Conservation (phyloP, 37 sponge, comb jelly and placozoan genomes). For the Oscarella lobularis region DNA sequence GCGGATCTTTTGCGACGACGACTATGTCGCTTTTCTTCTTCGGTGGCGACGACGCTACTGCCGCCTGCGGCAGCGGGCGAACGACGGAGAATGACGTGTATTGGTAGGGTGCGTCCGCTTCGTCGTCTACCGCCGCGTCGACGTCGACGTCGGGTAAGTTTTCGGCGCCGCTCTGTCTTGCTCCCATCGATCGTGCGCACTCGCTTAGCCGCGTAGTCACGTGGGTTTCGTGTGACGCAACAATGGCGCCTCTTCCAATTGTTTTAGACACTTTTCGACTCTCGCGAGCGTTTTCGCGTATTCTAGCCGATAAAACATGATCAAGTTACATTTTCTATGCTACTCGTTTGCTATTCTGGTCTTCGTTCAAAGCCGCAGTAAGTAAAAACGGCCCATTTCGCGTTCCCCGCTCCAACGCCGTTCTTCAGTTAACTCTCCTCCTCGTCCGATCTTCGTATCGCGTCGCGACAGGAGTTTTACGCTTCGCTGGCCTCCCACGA, state of each 20-base stretch:
- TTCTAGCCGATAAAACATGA: background rate
- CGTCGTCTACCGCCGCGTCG: background rate
- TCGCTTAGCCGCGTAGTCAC: too few species aligned
- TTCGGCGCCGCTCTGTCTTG: slow-evolving; percentile 3
- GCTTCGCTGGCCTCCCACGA: background rate
- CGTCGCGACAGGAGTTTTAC: background rate
- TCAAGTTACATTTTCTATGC: background rate
- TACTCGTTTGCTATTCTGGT: too few species aligned
- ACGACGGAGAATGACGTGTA: slow-evolving; percentile 2
- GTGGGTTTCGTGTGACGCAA: too few species aligned
- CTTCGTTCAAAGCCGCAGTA: too few species aligned
- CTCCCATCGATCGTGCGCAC: too few species aligned
- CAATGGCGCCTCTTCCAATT: too few species aligned
- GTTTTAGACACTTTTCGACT: too few species aligned
- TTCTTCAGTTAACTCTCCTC: too few species aligned
- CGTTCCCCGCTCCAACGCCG: too few species aligned
- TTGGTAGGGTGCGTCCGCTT: too few species aligned
- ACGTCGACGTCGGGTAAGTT: background rate
- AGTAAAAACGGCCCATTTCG: too few species aligned
- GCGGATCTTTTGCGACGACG: background rate
- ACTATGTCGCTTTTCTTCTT: background rate
- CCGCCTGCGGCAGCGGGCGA: background rate
- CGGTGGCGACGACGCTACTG: too few species aligned
- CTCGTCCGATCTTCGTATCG: background rate
- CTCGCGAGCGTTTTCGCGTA: background rate